These are phyloP conservation scores for Anabas testudineus DNA, from an alignment of 2,797 vertebrate species.

Conservation along the genomic window DNA sequence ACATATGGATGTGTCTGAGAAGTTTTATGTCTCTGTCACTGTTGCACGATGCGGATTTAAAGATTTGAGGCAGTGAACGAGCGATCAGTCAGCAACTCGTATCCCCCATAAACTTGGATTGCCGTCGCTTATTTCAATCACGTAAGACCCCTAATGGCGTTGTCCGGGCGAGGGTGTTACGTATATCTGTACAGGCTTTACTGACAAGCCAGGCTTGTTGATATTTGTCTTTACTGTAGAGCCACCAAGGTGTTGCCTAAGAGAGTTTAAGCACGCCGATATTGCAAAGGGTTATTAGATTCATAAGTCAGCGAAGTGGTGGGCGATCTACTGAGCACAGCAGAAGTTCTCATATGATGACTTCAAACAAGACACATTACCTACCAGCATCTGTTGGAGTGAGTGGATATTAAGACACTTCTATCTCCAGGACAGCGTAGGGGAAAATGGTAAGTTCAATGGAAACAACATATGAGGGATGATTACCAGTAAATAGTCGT, in stretches of 20 bases:
- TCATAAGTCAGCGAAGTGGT: slow-evolving; percentile 99
- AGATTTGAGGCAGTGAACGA: slow-evolving; percentile 74
- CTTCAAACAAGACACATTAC: slow-evolving; percentile 99
- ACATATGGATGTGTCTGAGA: slow-evolving; percentile 69
- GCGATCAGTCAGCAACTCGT: slow-evolving; percentile 83
- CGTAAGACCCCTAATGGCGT: slow-evolving; percentile 92
- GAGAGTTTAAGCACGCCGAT: slow-evolving; percentile 97
- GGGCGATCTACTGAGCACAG: slow-evolving; percentile 99
- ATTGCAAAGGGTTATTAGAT: slow-evolving; percentile 99
- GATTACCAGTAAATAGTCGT: slow-evolving; percentile 83
- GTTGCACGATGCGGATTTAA: slow-evolving; percentile 65
- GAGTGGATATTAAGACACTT: slow-evolving; percentile 99
- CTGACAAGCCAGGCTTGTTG: slow-evolving; percentile 86
- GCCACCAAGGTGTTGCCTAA: slow-evolving; percentile 92
- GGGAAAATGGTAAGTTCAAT: slow-evolving; percentile 96
- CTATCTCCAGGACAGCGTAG: slow-evolving; percentile 96
- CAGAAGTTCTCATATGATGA: slow-evolving; percentile 99
- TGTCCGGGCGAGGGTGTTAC: slow-evolving; percentile 90
- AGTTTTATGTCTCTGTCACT: slow-evolving; percentile 58
- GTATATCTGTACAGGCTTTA: slow-evolving; percentile 90
- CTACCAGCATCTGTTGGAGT: slow-evolving; percentile 99
- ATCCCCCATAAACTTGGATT: slow-evolving; percentile 82
- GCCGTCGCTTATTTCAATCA: slow-evolving; percentile 93
- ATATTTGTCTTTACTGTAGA: slow-evolving; percentile 89
- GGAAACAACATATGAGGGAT: slow-evolving; percentile 81